These are phyloP conservation scores for Lasioglossum morio DNA, from an alignment of 2,888 invertebrate species.

Conservation along the genomic window DNA sequence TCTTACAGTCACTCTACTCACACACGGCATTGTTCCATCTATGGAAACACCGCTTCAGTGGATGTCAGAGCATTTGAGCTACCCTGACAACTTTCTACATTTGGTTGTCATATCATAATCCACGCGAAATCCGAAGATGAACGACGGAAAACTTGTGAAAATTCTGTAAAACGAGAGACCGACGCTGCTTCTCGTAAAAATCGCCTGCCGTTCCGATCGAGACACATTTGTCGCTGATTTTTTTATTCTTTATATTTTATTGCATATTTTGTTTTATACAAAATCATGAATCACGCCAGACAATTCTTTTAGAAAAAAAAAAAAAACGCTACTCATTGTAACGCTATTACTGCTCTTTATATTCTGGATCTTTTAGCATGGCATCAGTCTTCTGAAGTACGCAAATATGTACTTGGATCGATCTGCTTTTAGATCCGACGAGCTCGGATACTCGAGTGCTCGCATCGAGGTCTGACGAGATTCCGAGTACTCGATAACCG, in stretches of 20 bases:
- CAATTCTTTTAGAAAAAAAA: background rate
- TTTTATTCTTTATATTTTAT: constrained; percentile 22
- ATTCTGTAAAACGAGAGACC: constrained; percentile 18
- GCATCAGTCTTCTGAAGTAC: background rate
- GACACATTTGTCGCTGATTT: constrained; percentile 3
- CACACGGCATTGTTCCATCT: constrained; percentile 96
- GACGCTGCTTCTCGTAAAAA: constrained; percentile 1
- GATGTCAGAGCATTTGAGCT: constrained; percentile 98
- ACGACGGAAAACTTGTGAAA: constrained; percentile 23
- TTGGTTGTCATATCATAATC: constrained; percentile 87
- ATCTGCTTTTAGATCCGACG: background rate
- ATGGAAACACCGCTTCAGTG: constrained; percentile 96
- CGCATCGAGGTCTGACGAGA: background rate
- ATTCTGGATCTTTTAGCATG: background rate
- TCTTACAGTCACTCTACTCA: constrained; percentile 89
- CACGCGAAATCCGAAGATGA: constrained; percentile 19
- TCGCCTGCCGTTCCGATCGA: background rate
- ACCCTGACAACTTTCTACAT: constrained; percentile 99
- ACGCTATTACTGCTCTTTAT: constrained; percentile 32
- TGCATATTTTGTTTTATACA: constrained; percentile 49
- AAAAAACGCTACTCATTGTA: constrained; percentile 1
- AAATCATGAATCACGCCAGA: constrained; percentile 6
- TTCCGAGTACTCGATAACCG: background rate
- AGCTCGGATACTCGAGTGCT: background rate
- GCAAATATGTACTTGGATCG: background rate